Evolutionary conservation across 2,888 invertebrate genomes (phyloP), one percentile per base, ranked within the genome.

Genomic region (Polydrusus cervinus): DNA sequence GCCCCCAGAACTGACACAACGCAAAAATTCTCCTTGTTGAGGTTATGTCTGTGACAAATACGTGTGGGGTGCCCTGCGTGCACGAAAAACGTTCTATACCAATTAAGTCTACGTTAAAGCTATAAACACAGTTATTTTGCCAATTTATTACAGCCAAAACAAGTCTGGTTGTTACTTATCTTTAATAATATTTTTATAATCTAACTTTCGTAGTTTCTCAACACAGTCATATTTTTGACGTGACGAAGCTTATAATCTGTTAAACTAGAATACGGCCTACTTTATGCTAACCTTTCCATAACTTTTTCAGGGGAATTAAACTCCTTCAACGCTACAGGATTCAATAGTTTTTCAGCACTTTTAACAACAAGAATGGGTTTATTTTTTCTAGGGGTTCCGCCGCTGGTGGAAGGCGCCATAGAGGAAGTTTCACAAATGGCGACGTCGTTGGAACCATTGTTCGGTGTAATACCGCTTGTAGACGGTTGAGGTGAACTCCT

Each of bases 281-380:
- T 8, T 10, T 1, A 20, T 18, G 18, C 18, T 10, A 43, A 43
- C 55, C 68, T 57, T 16, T 68, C 68, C 43, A 43, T 20, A 16
- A 66, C 38, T 62, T 77, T 76, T 75, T 77, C 76, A 30, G 80
- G 79, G 10, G 78, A 77, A 25, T 71, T 49, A 40, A 75, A 76
- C 57, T 72, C 66, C 43, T 66, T 74, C 47, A 80, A 71, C 8
- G 80, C 79, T 13, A 51, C 62, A 3, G 79, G 70, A 18, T 66
- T 77, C 16, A 81, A 73, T 9, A 81, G 61, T 51, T 80, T 78
- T 51, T 81, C 77, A 18, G 79, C 78, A 16, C 73, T 80, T 70
- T 79, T 81, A 2, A 81, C 76, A 18, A 18, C 67, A 30, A 80
- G 64, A 40, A 65, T 49, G 49, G 66, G 57, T 57, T 65, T 51